These are phyloP conservation scores for Sebastes goodei DNA, from an alignment of 2,797 vertebrate species.

Conservation along the genomic window DNA sequence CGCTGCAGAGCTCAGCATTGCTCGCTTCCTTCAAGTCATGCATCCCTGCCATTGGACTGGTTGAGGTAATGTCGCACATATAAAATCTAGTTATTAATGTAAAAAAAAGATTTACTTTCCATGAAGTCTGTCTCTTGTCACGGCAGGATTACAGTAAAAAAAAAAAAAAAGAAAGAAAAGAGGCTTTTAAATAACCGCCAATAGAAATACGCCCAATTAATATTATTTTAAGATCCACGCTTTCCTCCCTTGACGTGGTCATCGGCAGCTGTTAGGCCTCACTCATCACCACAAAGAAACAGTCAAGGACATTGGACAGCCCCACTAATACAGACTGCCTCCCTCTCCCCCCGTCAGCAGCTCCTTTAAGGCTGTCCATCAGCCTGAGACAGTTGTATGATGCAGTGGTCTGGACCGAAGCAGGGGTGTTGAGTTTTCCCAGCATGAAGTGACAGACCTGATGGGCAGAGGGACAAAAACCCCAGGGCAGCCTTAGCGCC, in stretches of 20 bases:
- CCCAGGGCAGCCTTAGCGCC: conserved; percentile 33
- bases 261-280: conserved; percentile 45
- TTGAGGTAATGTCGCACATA: conserved; percentile 5
- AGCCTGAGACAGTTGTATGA: conserved; percentile 39
- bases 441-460: conserved; percentile 33
- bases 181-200: conserved; percentile 7
- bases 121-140: conserved; percentile 20
- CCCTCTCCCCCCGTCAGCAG: conserved; percentile 31
- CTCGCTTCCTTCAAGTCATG: background rate
- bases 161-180: background rate
- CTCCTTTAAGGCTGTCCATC: conserved; percentile 46
- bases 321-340: conserved; percentile 17
- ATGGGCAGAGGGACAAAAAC: conserved; percentile 58
- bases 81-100: conserved; percentile 6
- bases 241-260: background rate
- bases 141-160: background rate
- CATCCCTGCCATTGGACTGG: background rate
- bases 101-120: conserved; percentile 1
- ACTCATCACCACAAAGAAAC: conserved; percentile 53
- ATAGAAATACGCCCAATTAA: conserved; percentile 10
- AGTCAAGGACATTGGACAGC: conserved; percentile 26
- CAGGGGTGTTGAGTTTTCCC: conserved; percentile 44
- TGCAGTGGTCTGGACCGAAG: conserved; percentile 45
- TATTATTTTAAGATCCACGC: conserved; percentile 28
- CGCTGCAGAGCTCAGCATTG: background rate